phyloP scores from a whole-genome alignment of 2,113 vertebrate species.

The Lampris megalopsis region DNA sequence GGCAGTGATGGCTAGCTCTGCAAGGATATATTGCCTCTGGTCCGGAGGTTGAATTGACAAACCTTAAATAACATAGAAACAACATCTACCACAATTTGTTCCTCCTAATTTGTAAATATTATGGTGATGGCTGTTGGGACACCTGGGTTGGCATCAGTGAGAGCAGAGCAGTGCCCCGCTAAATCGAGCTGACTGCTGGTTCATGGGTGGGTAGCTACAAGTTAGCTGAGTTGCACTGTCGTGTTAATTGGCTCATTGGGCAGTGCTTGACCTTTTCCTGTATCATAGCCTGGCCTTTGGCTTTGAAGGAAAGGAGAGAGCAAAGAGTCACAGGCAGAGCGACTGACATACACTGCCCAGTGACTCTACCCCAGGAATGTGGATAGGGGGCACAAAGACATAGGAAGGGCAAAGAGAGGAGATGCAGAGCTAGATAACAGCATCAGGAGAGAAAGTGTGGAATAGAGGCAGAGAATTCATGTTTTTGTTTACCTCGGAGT shows the following conservation, averaged over 20 bases:
- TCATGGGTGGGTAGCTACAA: not conserved
- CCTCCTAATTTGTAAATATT: not conserved
- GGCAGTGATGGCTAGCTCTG: not conserved
- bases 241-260: conserved; percentile 32
- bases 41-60: not conserved
- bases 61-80: not conserved
- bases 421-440: too few relatives aligned
- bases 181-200: not conserved
- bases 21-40: not conserved
- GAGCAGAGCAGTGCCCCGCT: too few relatives aligned
- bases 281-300: not conserved
- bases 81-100: not conserved
- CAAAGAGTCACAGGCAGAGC: not conserved
- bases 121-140: not conserved
- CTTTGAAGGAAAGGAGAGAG: not conserved
- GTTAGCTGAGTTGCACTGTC: not conserved
- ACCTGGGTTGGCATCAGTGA: not conserved
- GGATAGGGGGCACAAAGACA: too few relatives aligned
- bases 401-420: too few relatives aligned
- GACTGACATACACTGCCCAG: not conserved
- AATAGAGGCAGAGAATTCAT: too few relatives aligned
- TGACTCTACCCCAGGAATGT: not conserved
- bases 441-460: too few relatives aligned
- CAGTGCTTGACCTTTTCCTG: conserved; percentile 13
- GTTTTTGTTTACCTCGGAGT: too few relatives aligned